Base-by-base conservation (phyloP, 2,113 vertebrate species). In the Planiliza haematocheilus region DNA sequence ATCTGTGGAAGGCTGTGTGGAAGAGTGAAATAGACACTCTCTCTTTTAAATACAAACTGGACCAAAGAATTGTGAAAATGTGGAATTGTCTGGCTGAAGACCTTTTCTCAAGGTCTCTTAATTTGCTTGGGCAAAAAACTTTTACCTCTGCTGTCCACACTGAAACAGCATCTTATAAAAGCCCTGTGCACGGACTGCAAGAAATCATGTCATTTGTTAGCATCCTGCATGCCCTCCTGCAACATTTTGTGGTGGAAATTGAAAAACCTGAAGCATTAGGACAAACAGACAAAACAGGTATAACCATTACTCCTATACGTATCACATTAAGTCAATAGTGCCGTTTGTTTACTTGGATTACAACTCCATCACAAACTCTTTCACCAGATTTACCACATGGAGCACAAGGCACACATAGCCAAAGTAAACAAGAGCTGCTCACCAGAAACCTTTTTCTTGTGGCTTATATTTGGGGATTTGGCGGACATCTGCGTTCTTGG, bases 381-480 rank as follows among this genome's bases (percentile, higher is more conserved):
- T 8, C 20, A 53, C 20, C 55, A 86, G 74, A 56, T 74, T 12
- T 36, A 20, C 16, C 24, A 10, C 16, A 51, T 45, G 61, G 8
- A 52, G 41, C 46, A n/a, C 1, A 38, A 9, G 30, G 16, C 57
- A 50, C 30, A 53, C 69, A 73, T 24, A 17, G 17, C 36, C 51
- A 50, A 11, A 46, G 41, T 20, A 66, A 77, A 39, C 55, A 75
- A 48, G 46, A 84, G 2, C 45, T 87, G 38, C 81, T 93, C 11
- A 59, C 70, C 61, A 75, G 88, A 81, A 94, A 92, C 81, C 72
- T 94, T 74, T 95, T 97, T 78, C 76, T 95, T 20, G 85, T 95
- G 41, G 93, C 95, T 48, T 93, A 94, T 63, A 85, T 95, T 62
- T 96, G 96, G 96, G 94, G 95, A 30, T 96, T 96, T 84, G 93